Percentiles rank a stretch among this genome's conserved stretches.
These are phyloP conservation scores for Clunio marinus DNA, from an alignment of 2,888 invertebrate genomes.

Conservation along the genomic window DNA sequence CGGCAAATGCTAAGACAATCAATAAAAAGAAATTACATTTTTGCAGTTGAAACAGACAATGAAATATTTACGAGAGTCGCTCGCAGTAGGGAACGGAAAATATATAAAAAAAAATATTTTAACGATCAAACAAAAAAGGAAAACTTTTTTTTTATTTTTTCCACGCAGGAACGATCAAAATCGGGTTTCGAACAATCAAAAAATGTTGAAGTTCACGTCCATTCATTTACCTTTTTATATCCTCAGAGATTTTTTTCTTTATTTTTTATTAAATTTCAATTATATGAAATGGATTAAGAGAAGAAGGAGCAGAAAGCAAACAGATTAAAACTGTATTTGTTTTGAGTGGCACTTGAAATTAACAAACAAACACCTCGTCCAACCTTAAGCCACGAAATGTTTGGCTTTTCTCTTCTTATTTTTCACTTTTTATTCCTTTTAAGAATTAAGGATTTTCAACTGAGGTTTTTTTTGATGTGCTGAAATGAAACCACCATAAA, in stretches of 20 bases:
- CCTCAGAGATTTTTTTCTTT: neutral
- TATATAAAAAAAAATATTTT: slow-evolving; percentile 10
- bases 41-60: slow-evolving; percentile 10
- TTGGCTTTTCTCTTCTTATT: no score
- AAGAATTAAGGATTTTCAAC: no score
- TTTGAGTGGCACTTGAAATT: neutral
- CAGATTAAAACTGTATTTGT: no score
- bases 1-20: neutral
- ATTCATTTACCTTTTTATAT: slow-evolving; percentile 34
- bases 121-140: slow-evolving; percentile 38
- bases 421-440: no score
- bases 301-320: no score
- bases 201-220: slow-evolving; percentile 21
- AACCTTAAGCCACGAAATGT: no score
- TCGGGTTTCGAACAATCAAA: slow-evolving; percentile 18
- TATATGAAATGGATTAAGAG: no score
- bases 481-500: slow-evolving; percentile 2
- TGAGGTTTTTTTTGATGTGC: no score
- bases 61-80: slow-evolving; percentile 2
- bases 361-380: neutral
- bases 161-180: neutral
- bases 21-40: slow-evolving; percentile 17
- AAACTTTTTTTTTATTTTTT: slow-evolving; percentile 15
- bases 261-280: slow-evolving; percentile 1
- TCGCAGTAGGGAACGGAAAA: neutral